Evolutionary conservation across 2,113 vertebrate species (phyloP), one percentile per base, ranked within the genome.

Genomic region (Dendropsophus ebraccatus): DNA sequence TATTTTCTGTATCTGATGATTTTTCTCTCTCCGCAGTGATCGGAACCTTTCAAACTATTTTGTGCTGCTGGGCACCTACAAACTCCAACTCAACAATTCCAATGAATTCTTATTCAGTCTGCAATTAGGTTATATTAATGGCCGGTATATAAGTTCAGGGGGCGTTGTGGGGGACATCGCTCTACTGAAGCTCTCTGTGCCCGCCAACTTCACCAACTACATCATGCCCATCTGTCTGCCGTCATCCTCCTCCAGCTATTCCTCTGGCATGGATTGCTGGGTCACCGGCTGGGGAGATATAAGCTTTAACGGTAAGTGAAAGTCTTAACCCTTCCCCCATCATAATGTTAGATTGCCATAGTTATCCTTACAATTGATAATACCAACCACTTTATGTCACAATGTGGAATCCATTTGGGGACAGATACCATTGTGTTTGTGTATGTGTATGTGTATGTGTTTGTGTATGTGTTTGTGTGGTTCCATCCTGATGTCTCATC

Each of bases 41-140:
- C 4, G 0, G 0, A 5, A 4, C 28, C 0, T 9, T 13, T 0
- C 1, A 2, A 14, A 17, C 28, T 32, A 67, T 17, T 14, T 0
- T 0, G 28, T 67, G 62, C 2, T 17, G 62, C 28, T 67, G 3
- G 62, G 62, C 0, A 28, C 62, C 62, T 32, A 67, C 62, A 14
- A 32, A 5, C 28, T 67, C 0, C 28, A 67, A 5, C 2, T 17
- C 5, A 1, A 17, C 12, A 17, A 25, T 17, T 32, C 14, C 13
- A 14, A 16, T 16, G 5, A 0, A 5, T 0, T 1, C 13, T 1
- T 6, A 4, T 11, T 2, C 3, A 2, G 1, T 67, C 5, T 67
- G 62, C 8, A 3, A 41, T 3, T 5, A 5, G 41, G 3, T 41
- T 8, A 8, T 5, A 41, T 41, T 41, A 41, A 8, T 41, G 8